phyloP scores from a whole-genome alignment of 2,888 invertebrate species.

The Orchesellides sinensis region DNA sequence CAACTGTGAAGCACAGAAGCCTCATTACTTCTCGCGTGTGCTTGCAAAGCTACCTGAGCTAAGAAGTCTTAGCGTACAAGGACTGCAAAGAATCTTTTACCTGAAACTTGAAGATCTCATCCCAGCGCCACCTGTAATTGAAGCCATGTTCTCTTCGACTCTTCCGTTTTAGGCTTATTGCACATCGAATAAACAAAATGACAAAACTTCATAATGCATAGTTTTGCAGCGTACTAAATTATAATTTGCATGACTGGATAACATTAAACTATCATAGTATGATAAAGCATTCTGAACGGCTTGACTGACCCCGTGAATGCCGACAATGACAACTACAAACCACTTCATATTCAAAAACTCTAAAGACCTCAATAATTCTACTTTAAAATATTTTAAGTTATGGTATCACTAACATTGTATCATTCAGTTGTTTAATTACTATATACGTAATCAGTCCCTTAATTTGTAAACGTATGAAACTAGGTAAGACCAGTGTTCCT shows the following conservation, averaged over 20 bases:
- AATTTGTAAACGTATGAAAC: no score
- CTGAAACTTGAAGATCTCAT: slow-evolving; percentile 94
- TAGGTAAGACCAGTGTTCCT: no score
- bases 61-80: slow-evolving; percentile 94
- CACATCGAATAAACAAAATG: background rate
- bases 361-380: background rate
- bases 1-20: slow-evolving; percentile 90
- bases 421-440: no score
- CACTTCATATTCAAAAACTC: background rate
- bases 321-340: background rate
- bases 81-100: slow-evolving; percentile 95
- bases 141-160: slow-evolving; percentile 96
- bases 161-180: slow-evolving; percentile 86
- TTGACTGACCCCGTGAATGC: background rate
- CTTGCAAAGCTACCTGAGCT: slow-evolving; percentile 95
- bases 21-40: slow-evolving; percentile 95
- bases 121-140: slow-evolving; percentile 94
- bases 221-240: no score
- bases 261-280: background rate
- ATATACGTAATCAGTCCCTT: no score
- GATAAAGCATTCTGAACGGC: background rate
- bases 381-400: background rate
- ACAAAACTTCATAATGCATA: background rate
- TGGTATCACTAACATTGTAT: no score
- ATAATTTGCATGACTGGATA: background rate